Evolutionary conservation across 2,797 vertebrate genomes (phyloP), one percentile per base, ranked within the genome.

Genomic region (Poeciliopsis turneri): DNA sequence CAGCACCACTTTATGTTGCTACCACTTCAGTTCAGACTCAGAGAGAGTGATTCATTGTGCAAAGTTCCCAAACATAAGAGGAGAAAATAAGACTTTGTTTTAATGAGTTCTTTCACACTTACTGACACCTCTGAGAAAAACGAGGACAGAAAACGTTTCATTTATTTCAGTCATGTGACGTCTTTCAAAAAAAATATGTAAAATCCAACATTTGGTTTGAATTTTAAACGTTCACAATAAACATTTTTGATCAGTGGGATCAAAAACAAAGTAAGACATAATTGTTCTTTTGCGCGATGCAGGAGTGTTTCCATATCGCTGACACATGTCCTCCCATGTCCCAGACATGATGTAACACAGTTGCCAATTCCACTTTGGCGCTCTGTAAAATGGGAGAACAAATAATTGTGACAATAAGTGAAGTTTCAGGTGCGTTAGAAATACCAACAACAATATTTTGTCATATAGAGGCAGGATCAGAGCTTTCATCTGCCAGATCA

Each of bases 41-140:
- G 74, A 41, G 49, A 33, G 6, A 11, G 8, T 6, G 10, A 74
- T 59, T 69, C 75, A 90, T 87, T 41, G 25, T 2, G 23, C 0
- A 0, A 41, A 41, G 18, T 68, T 68, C 18, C 18, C 3, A 4
- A 53, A 53, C 51, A 53, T 53, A 53, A 10, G 51, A 10, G 25
- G 3, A 53, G 23, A 64, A 79, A 81, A 86, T 91, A 76, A 81
- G 81, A 82, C 18, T 46, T 71, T 77, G 30, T 76, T 36, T 5
- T 57, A 39, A 39, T 78, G 15, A 76, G 41, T 77, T 71, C 75
- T 79, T 82, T 53, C 20, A 51, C 20, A 51, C 8, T 51, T 51
- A 51, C 30, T 64, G 28, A 5, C 5, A 64, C 13, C 28, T 16
- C 59, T 61, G 30, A 13, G 10, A 33, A 36, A 64, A 5, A 36